Conservation (phyloP, 1,140 invertebrate species). For the Papilio polytes region DNA sequence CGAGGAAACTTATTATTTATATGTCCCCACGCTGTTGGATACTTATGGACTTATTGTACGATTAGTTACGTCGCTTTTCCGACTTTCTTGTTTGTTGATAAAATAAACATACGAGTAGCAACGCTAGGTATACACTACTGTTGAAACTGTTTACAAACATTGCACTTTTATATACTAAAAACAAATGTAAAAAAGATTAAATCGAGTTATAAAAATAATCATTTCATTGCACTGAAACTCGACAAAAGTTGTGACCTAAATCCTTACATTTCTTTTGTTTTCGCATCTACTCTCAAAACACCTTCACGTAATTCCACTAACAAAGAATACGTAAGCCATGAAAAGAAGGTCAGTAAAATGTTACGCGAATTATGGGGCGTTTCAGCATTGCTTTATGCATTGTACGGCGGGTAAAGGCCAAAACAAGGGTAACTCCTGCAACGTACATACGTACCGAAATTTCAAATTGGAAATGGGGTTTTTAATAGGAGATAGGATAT, state of each 20-base stretch:
- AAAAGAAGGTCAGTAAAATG: conserved; percentile 74
- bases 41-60: conserved; percentile 2
- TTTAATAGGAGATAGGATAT: no score
- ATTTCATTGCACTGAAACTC: conserved; percentile 35
- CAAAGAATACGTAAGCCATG: conserved; percentile 53
- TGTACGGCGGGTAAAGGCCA: conserved; percentile 70
- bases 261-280: conserved; percentile 39
- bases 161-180: background rate
- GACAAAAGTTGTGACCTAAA: conserved; percentile 32
- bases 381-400: conserved; percentile 71
- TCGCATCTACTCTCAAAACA: conserved; percentile 40
- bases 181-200: background rate
- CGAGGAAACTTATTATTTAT: conserved; percentile 25
- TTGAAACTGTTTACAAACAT: background rate
- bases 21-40: conserved; percentile 1
- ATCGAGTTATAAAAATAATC: conserved; percentile 9
- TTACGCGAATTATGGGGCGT: conserved; percentile 72
- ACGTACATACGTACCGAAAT: background rate
- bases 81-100: background rate
- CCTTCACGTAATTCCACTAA: conserved; percentile 45
- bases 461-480: background rate
- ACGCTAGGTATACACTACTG: background rate
- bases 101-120: background rate
- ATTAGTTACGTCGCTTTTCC: background rate
- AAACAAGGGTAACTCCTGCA: conserved; percentile 50